Percentiles rank a stretch among this genome's conserved stretches.
phyloP scores from a whole-genome alignment of 2,888 invertebrate genomes.

The Machimus atricapillus region DNA sequence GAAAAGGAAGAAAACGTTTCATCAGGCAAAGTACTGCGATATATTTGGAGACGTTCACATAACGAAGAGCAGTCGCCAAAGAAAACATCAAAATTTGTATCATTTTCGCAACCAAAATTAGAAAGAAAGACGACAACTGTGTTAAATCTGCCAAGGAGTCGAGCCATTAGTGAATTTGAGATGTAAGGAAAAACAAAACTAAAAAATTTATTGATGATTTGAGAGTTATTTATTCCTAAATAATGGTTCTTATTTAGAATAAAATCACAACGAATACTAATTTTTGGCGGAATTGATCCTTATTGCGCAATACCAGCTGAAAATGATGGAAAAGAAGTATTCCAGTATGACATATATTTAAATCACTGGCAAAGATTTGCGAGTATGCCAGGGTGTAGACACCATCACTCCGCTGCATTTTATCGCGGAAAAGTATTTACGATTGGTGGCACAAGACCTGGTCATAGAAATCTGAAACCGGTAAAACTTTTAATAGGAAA shows the following conservation, averaged over 20 bases:
- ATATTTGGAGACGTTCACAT: neutral
- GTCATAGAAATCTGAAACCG: conserved; percentile 43
- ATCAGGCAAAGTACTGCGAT: neutral
- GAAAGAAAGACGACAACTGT: neutral
- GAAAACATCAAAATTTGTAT: neutral
- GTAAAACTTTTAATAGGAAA: neutral
- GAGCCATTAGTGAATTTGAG: neutral
- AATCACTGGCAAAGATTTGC: conserved; percentile 74
- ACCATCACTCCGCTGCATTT: conserved; percentile 73
- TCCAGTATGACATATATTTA: conserved; percentile 67
- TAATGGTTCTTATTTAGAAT: neutral
- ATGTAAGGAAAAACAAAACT: neutral
- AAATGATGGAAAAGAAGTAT: conserved; percentile 67
- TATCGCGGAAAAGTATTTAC: conserved; percentile 72
- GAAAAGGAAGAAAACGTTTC: neutral
- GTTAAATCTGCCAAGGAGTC: neutral
- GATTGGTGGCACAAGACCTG: conserved; percentile 65
- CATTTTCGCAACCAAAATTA: neutral
- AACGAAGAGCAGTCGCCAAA: neutral
- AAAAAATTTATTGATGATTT: too few relatives aligned
- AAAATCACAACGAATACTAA: conserved; percentile 59
- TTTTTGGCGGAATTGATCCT: conserved; percentile 76
- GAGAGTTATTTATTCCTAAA: neutral
- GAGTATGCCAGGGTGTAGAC: conserved; percentile 73
- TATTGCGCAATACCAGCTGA: conserved; percentile 66